Evolutionary conservation across 2,888 invertebrate species (phyloP), one percentile per base, ranked within the genome.

Genomic region (Stenodema calcarata): DNA sequence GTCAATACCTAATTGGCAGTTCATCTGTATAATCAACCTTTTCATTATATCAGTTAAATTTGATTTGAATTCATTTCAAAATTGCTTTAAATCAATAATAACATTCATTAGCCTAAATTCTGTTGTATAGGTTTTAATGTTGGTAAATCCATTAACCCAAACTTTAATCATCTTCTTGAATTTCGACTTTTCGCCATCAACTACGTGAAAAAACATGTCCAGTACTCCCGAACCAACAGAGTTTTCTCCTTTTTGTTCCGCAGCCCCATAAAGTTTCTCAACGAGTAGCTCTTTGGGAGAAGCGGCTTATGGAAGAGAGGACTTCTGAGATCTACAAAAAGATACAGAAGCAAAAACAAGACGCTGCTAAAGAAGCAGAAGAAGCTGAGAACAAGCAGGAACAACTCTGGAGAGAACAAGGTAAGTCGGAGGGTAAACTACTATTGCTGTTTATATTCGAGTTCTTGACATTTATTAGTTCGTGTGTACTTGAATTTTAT

Each of bases 211-310:
- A 35, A 35, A 35, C 7, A n/a, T n/a, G n/a, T 35, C 7, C 7
- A 35, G 35, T 35, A 35, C 35, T 4, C 35, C 7, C 47, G 16
- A 47, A 47, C 23, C 23, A 62, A 62, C 12, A 73, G 18, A 28
- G 28, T 73, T 16, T 28, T 73, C 73, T 70, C 35, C 11, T 41
- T 76, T 27, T 44, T 78, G 14, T 78, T 78, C 28, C 16, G 30
- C 54, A 80, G 88, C 90, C 91, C 81, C 91, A 91, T 84, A 92
- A 92, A 89, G 94, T 95, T 16, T 92, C 94, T 69, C 93, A 93
- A 88, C 92, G 93, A 89, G 94, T 94, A 87, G 94, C 94, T 28
- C 92, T 94, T 89, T 95, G 94, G 94, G 95, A 95, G 91, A 92
- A 94, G 88, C 93, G 94, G 88, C 93, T 94, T 90, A 94, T 94